These are phyloP conservation scores for Lepidothrix coronata DNA, from an alignment of 2,113 vertebrate species.

Conservation along the genomic window DNA sequence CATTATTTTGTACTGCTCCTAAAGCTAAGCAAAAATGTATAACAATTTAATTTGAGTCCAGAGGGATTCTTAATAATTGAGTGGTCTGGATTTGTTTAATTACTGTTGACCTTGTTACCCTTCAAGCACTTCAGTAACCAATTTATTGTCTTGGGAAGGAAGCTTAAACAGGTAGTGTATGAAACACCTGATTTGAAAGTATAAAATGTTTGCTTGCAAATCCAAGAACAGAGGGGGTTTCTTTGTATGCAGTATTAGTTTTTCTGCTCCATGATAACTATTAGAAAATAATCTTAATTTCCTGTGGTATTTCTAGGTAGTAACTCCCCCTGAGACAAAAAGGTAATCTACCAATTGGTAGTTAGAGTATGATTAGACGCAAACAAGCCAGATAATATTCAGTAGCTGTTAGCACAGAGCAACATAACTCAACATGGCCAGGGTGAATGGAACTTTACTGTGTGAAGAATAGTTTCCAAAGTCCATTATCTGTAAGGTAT, in stretches of 20 bases:
- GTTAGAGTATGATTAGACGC: not conserved
- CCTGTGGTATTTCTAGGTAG: not conserved
- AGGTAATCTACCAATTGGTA: not conserved
- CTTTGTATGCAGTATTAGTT: not conserved
- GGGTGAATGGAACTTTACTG: not conserved
- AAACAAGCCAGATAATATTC: not conserved
- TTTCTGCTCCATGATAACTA: not conserved
- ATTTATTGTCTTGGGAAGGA: not conserved
- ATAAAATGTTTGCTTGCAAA: not conserved
- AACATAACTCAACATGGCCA: not conserved
- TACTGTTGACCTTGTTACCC: slow-evolving; percentile 41
- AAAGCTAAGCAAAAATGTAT: not conserved
- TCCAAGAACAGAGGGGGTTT: accelerated
- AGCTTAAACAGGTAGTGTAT: not conserved
- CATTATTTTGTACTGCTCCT: not conserved
- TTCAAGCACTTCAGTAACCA: not conserved
- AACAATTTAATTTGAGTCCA: not conserved
- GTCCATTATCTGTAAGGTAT: not conserved
- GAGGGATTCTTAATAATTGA: not conserved
- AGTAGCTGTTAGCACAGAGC: not conserved
- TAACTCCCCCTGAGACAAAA: not conserved
- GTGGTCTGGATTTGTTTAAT: slow-evolving; percentile 32
- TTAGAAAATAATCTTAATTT: not conserved
- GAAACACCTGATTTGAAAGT: not conserved
- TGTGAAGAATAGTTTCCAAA: not conserved